Conservation (phyloP, 2,888 invertebrate species). For the Diabrotica balteata region DNA sequence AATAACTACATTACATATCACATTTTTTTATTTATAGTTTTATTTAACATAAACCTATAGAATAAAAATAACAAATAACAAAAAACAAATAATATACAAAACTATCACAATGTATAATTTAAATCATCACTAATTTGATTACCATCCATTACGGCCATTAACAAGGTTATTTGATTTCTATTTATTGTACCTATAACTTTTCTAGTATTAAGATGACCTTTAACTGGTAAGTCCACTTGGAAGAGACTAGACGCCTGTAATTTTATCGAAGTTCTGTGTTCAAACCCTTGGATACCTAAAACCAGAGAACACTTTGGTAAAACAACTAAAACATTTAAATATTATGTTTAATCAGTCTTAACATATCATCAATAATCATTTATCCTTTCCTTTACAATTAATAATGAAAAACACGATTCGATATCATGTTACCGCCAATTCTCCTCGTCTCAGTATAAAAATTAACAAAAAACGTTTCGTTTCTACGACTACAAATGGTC, state of each 20-base stretch:
- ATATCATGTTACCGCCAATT: too few species aligned
- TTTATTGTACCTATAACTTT: constrained; percentile 56
- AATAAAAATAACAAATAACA: not conserved
- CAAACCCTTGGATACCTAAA: constrained; percentile 61
- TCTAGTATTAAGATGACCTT: constrained; percentile 39
- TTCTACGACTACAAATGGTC: too few species aligned
- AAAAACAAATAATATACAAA: not conserved
- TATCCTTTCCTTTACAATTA: too few species aligned
- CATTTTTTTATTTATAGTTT: too few species aligned
- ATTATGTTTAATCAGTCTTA: too few species aligned
- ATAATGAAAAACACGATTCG: too few species aligned
- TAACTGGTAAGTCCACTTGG: constrained; percentile 51
- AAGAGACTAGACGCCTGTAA: constrained; percentile 55
- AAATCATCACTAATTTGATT: constrained; percentile 53
- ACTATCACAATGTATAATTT: constrained; percentile 44
- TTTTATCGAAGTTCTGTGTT: constrained; percentile 54
- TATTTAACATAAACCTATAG: too few species aligned
- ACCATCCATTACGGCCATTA: constrained; percentile 61
- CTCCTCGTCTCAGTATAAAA: too few species aligned
- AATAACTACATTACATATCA: too few species aligned
- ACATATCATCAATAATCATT: too few species aligned
- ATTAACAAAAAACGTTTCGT: too few species aligned
- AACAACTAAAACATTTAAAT: not conserved
- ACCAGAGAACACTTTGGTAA: constrained; percentile 11
- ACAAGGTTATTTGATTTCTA: constrained; percentile 54